Percentiles rank a stretch among this genome's conserved stretches.
These are phyloP conservation scores for Gymnoscelis rufifasciata DNA, from an alignment of 2,888 invertebrate species.

Conservation along the genomic window DNA sequence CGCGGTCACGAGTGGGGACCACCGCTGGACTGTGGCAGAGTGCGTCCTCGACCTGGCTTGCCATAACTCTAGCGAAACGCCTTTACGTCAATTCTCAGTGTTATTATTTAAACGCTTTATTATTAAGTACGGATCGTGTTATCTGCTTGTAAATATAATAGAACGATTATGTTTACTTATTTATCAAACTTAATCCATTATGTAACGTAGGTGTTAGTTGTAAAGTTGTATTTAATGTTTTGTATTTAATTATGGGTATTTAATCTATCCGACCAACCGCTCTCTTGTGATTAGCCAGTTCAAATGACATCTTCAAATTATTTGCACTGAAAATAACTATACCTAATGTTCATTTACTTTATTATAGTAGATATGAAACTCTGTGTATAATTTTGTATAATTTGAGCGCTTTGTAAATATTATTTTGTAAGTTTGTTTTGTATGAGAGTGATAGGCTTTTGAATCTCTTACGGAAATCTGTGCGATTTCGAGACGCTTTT, in stretches of 20 bases:
- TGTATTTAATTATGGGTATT: slow-evolving; percentile 76
- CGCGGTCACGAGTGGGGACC: slow-evolving; percentile 74
- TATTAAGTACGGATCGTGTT: slow-evolving; percentile 72
- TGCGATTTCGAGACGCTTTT: slow-evolving; percentile 43
- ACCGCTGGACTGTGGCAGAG: slow-evolving; percentile 63
- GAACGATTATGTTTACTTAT: slow-evolving; percentile 73
- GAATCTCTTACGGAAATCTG: slow-evolving; percentile 67
- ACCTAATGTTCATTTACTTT: slow-evolving; percentile 49
- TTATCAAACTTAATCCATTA: slow-evolving; percentile 71
- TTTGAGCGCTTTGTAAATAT: slow-evolving; percentile 75
- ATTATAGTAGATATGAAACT: slow-evolving; percentile 44
- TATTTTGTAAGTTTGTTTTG: slow-evolving; percentile 67
- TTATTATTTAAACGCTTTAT: slow-evolving; percentile 77
- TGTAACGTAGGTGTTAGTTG: slow-evolving; percentile 76
- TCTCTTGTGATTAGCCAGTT: slow-evolving; percentile 72
- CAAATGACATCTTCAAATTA: slow-evolving; percentile 58
- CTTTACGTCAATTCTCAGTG: slow-evolving; percentile 79
- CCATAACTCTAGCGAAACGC: slow-evolving; percentile 71
- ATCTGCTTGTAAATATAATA: slow-evolving; percentile 78
- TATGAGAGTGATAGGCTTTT: slow-evolving; percentile 72
- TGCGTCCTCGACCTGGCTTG: slow-evolving; percentile 57
- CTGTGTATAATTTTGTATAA: slow-evolving; percentile 62
- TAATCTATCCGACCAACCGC: slow-evolving; percentile 72
- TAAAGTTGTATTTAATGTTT: slow-evolving; percentile 77
- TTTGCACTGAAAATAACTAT: slow-evolving; percentile 50